phyloP scores from a whole-genome alignment of 2,888 invertebrate genomes.

The Electrophaes corylata region DNA sequence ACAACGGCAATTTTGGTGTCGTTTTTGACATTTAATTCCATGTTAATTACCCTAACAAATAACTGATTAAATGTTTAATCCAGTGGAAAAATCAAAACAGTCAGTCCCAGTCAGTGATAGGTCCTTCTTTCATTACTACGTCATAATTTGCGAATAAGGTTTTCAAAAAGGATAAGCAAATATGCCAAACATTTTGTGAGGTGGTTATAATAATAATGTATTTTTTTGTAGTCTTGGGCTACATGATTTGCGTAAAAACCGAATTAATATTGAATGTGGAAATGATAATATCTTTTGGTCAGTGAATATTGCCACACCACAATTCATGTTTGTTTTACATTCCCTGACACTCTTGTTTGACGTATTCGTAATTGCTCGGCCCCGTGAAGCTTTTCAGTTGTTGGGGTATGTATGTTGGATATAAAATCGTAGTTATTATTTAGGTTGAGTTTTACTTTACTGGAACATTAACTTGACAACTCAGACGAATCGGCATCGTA shows the following conservation, averaged over 20 bases:
- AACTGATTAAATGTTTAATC: too few relatives aligned
- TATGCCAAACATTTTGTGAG: not conserved
- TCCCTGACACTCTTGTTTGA: conserved; percentile 28
- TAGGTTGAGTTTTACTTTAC: too few relatives aligned
- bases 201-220: not conserved
- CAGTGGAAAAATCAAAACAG: too few relatives aligned
- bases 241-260: conserved; percentile 18
- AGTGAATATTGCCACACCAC: conserved; percentile 30
- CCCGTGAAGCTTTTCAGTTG: conserved; percentile 18
- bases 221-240: conserved; percentile 16
- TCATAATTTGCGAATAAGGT: not conserved
- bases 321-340: conserved; percentile 32
- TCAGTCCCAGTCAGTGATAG: too few relatives aligned
- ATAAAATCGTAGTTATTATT: not conserved
- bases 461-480: too few relatives aligned
- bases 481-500: too few relatives aligned
- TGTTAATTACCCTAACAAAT: too few relatives aligned
- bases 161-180: not conserved
- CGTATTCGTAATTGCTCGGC: conserved; percentile 30
- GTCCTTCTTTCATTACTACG: too few relatives aligned
- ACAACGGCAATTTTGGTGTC: too few relatives aligned
- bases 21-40: too few relatives aligned
- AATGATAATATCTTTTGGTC: conserved; percentile 33
- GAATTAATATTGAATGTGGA: conserved; percentile 23
- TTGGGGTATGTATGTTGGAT: not conserved